Evolutionary conservation across 53 echinoderm and acorn worm genomes (phyloP), one percentile per base, ranked within the genome.

Genomic region (Zoroaster sp.): DNA sequence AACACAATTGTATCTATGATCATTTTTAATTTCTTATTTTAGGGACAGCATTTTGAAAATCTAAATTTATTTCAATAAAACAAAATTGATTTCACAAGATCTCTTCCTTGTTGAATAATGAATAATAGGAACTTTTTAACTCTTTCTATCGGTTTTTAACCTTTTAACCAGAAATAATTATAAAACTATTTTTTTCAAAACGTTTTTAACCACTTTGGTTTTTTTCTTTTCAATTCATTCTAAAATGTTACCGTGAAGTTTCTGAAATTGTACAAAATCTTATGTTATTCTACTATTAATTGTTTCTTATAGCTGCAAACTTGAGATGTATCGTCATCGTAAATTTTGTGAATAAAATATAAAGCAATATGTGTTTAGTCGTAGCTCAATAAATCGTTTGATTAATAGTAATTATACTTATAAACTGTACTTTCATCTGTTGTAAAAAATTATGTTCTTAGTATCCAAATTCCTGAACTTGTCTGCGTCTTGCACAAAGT

Each of bases 371-470:
- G 30, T 67, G 66, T 81, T 81, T 81, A 81, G 81, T 25, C 39
- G 35, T 81, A 81, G 43, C 31, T 41, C 11, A 15, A 32, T 81
- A 20, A 13, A 59, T 59, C 20, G 21, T 78, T n/a, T n/a, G 39
- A 59, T 42, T 67, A 42, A 66, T 39, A 63, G 33, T 28, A 41
- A 17, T 67, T 74, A 40, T 40, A 74, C 28, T 37, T 54, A 33
- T 81, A 42, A 81, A 81, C 18, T 81, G 81, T 81, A 81, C 81
- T 81, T 81, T 81, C 42, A 81, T 81, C 66, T 81, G 81, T 81
- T 81, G 81, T 81, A 81, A 74, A 74, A 74, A 63, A 63, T n/a
- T n/a, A n/a, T 59, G 28, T 28, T 9, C 23, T 47, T 59, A 59
- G 28, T 59, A 8, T 59, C 21, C 10, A 59, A n/a, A 59, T 59